Base-by-base conservation (phyloP, 2,113 vertebrate species). In the Chloropsis cyanopogon region DNA sequence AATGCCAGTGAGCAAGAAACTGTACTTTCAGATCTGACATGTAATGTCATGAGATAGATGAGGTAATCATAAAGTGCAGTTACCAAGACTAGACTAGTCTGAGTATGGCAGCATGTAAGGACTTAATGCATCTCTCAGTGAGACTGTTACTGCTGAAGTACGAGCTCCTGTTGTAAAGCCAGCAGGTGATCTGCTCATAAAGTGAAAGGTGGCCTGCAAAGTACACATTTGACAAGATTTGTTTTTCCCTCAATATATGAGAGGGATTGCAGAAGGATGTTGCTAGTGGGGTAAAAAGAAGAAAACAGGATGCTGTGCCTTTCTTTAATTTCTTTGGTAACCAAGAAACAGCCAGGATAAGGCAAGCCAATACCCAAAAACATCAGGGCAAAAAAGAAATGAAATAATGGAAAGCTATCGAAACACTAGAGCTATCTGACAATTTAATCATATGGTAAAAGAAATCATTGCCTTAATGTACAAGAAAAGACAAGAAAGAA, bases 1-100 rank as follows among this genome's bases (percentile, higher is more conserved):
- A 95, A 95, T 93, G 90, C 69, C 88, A 92, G 79, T 1, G 18
- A 92, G 79, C 85, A 83, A 90, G 79, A 49, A 95, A 80, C 92
- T 86, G 76, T 81, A 49, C 95, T 95, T 93, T 88, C 93, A 88
- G 71, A 93, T 68, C 64, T 96, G 96, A 93, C 93, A 94, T 31
- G 63, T 92, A 92, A 80, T 96, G 93, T 94, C 96, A 88, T 83
- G 87, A 96, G 85, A 90, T 64, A 95, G 95, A 92, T 90, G 94
- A 95, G 79, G 92, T 86, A 94, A 96, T 94, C 94, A 92, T 70
- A 60, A 93, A 95, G 90, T 35, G 76, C 93, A 84, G 85, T 75
- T 92, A 92, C 82, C 72, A 86, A 71, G 76, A 71, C 78, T 86
- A 52, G 82, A 25, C 71, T 25, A 60, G 85, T n/a, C 54, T 78